Base-by-base conservation (phyloP, 2,888 invertebrate genomes). In the Ornithoptera alexandrae region DNA sequence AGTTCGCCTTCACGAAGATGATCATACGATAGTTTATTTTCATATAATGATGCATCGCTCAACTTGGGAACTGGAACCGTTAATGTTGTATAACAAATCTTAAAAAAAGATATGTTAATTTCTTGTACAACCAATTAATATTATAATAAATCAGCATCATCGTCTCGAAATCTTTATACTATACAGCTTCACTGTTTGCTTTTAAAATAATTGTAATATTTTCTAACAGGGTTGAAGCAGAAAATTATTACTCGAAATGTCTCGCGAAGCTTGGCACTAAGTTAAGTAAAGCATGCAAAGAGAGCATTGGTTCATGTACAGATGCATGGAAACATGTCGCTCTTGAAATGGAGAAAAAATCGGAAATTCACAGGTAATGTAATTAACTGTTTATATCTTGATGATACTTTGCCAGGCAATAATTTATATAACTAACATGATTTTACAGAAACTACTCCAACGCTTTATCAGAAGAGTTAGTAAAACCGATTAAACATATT, bases 281-380 rank as follows among this genome's bases (percentile, higher is more conserved):
- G 91, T 91, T 98, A 74, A 94, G 96, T 78, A 96, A 97, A 87
- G 96, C 97, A 0, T 96, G 96, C 85, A 94, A 96, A 73, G 96
- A 96, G 80, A 94, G 95, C 75, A 94, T 95, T 56, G 96, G 96
- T 65, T 95, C 96, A 65, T 94, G 98, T 77, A 96, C 97, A 76
- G 97, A 97, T 78, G 97, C 97, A 68, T 98, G 98, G 98, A 96
- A 97, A 87, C 95, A 96, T 75, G 97, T 97, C 72, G 97, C 97
- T 65, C 92, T 95, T n/a, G 97, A 98, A 89, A 96, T 98, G 95
- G 98, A 98, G 87, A 95, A 96, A 74, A 96, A 97, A 79, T 96
- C 98, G 53, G 98, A 98, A 84, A 95, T 97, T 68, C 98, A 98
- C 93, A 95, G 95, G 94, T 94, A 86, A 58, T 58, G 58, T 62